Base-by-base conservation (phyloP, 1,140 invertebrate genomes). In the Pomacea maculata region DNA sequence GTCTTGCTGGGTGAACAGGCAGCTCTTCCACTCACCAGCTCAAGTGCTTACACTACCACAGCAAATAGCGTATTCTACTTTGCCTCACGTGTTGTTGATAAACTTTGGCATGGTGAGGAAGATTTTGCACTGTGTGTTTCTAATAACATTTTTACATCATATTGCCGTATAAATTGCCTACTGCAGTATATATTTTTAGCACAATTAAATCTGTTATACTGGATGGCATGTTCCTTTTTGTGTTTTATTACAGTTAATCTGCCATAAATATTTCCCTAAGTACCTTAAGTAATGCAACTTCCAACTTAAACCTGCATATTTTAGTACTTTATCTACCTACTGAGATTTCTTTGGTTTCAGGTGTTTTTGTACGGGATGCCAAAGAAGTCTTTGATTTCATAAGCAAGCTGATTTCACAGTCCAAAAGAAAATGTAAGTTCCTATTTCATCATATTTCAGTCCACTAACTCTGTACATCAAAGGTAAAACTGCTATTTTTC, bases 381-480 rank as follows among this genome's bases (percentile, higher is more conserved):
- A 96, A 98, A 88, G 97, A 98, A 90, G 95, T 99, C 0, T 97
- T 99, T 89, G 97, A 99, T 89, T 98, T 98, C 90, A 95, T 98
- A 75, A 95, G 98, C 11, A 97, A 97, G 90, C 91, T 99, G 65
- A 96, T 99, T 79, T 95, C 94, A 0, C 90, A 92, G 84, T 84
- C 87, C 78, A 88, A 90, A 84, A 86, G 89, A 85, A 90, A 89
- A 92, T 87, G 91, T 91, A 83, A 86, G 88, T 85, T 29, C 15
- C 9, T 14, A 25, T 70, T 1, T 70, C 10, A 70, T 70, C 21
- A 14, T 11, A 70, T 25, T 12, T 21, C 29, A 70, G 14, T 12
- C 21, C 6, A 1, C 11, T 61, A 2, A 45, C 34, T 45, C 34
- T 45, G 34, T 6, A 45, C 1, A 45, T 45, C 34, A 45, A 45